Base-by-base conservation (phyloP, 2,113 vertebrate genomes). In the Columba janthina region DNA sequence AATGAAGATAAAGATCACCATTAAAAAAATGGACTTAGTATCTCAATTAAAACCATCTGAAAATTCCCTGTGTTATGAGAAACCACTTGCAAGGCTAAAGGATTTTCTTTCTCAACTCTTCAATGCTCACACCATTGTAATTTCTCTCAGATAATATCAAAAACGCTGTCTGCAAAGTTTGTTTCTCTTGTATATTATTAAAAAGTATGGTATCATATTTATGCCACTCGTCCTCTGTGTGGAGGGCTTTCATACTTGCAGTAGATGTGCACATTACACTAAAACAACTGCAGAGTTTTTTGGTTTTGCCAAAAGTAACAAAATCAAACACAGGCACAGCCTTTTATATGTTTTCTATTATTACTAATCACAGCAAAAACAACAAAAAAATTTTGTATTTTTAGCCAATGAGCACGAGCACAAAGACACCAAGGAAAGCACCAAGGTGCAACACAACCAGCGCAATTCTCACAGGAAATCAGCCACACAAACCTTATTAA, bases 191-290 rank as follows among this genome's bases (percentile, higher is more conserved):
- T 26, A 36, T 12, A 36, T 34, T 17, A 46, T 9, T 22, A 24
- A 44, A 51, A 24, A 32, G 5, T 12, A 67, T 10, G 17, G 7
- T 15, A 11, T 20, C 25, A 34, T 38, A 85, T 44, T 83, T 36
- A 53, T 40, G 19, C 36, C 32, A 24, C 11, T 51, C 60, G 36
- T 58, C 34, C 22, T 74, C 36, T 19, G 51, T 0, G 1, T 1
- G 0, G 15, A 66, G 9, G 25, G 29, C 36, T 90, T 31, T 0
- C 72, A 62, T 12, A 80, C 28, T 73, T 57, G 15, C 15, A 79
- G 64, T 21, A 75, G 25, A 69, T 19, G 16, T 9, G 8, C 40
- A 85, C 0, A 0, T 57, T 40, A 54, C 7, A 17, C 17, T 62
- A 50, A 11, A 90, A 75, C 17, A 80, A 60, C 20, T 50, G 28